Percentiles rank a stretch among this genome's conserved stretches.
Conservation (phyloP, 2,797 vertebrate species). For the Darevskia nairensis region DNA sequence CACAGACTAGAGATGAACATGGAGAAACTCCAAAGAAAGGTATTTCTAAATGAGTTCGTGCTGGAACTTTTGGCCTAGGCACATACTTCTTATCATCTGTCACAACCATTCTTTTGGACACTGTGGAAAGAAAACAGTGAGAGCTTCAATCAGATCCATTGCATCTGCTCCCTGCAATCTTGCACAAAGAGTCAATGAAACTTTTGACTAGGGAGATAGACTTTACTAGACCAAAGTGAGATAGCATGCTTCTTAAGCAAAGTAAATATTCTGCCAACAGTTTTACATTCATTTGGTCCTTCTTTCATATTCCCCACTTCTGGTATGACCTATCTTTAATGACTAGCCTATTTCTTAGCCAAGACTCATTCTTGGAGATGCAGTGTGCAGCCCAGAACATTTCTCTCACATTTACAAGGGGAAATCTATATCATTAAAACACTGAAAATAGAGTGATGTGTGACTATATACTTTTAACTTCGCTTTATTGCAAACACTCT, state of each 20-base stretch:
- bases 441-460: background rate
- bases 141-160: rapidly evolving
- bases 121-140: constrained; percentile 37
- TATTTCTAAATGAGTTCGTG: constrained; percentile 34
- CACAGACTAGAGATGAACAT: rapidly evolving
- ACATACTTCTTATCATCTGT: constrained; percentile 42
- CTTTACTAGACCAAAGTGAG: background rate
- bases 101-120: background rate
- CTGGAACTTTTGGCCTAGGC: constrained; percentile 1
- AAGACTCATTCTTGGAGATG: too few species aligned
- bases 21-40: constrained; percentile 47
- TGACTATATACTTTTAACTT: background rate
- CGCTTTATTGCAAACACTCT: background rate
- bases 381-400: background rate
- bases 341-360: background rate
- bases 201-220: background rate
- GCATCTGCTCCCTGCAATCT: background rate
- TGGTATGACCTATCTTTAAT: background rate
- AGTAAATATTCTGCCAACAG: background rate
- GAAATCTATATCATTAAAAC: background rate
- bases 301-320: background rate
- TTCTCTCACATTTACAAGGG: background rate
- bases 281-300: background rate
- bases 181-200: background rate
- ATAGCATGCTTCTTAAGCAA: background rate